Conservation (phyloP, 2,113 vertebrate species). For the Brevimyrus niger region DNA sequence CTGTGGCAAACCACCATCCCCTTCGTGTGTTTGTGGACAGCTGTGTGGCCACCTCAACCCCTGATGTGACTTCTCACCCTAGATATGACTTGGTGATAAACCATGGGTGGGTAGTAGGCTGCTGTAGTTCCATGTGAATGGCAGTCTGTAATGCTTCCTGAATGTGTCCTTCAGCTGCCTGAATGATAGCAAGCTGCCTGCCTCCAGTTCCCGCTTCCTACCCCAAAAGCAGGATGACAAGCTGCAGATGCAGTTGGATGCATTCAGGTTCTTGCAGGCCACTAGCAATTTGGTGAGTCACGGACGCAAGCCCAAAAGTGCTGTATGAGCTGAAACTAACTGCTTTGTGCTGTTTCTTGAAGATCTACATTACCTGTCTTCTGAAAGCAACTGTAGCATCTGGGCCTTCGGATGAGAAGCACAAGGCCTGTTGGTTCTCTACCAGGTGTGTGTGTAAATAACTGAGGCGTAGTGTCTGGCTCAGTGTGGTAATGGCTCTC, state of each 20-base stretch:
- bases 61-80: background rate
- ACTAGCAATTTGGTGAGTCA: background rate
- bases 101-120: conserved; percentile 6
- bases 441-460: background rate
- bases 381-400: background rate
- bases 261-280: conserved; percentile 9
- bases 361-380: conserved; percentile 23
- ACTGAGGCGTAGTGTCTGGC: too few species aligned
- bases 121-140: background rate
- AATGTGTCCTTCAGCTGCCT: conserved; percentile 11
- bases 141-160: background rate
- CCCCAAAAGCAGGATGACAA: background rate
- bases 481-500: background rate
- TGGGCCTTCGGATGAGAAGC: background rate
- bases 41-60: conserved; percentile 15
- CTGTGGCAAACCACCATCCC: background rate
- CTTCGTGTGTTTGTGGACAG: conserved; percentile 18
- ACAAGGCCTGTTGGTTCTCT: conserved; percentile 20
- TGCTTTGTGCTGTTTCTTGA: background rate
- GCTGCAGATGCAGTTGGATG: conserved; percentile 8
- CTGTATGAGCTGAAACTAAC: background rate
- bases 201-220: conserved; percentile 8
- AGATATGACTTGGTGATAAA: conserved; percentile 21
- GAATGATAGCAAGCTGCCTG: conserved; percentile 11
- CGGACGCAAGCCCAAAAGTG: background rate